Evolutionary conservation across 2,888 invertebrate genomes (phyloP).

Genomic region (Hofmannophila pseudospretella): DNA sequence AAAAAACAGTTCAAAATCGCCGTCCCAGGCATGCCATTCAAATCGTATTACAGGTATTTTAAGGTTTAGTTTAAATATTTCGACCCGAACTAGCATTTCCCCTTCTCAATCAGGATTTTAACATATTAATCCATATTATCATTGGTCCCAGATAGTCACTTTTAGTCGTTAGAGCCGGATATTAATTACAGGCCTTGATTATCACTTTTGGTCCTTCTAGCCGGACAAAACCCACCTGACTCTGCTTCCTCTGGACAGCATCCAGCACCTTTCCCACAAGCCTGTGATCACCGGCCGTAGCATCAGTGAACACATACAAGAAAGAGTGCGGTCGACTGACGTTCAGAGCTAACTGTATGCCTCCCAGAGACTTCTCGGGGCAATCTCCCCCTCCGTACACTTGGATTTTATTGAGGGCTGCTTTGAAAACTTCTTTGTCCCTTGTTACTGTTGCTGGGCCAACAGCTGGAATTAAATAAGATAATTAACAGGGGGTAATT

Average conservation of each 20-base stretch:
- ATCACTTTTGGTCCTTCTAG: too few relatives aligned
- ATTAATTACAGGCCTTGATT: too few relatives aligned
- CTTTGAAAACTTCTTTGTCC: constrained; percentile 78
- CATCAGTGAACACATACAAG: constrained; percentile 88
- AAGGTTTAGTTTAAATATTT: too few relatives aligned
- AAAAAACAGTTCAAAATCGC: too few relatives aligned
- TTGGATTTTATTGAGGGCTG: constrained; percentile 71
- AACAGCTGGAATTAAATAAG: constrained; percentile 58
- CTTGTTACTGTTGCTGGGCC: constrained; percentile 81
- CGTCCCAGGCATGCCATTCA: too few relatives aligned
- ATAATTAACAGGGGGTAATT: too few relatives aligned
- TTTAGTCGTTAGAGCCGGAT: too few relatives aligned
- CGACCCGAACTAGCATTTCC: too few relatives aligned
- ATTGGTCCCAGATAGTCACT: too few relatives aligned
- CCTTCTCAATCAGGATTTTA: too few relatives aligned
- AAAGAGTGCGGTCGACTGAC: constrained; percentile 81
- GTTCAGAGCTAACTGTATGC: constrained; percentile 81
- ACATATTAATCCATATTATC: too few relatives aligned
- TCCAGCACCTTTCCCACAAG: constrained; percentile 80
- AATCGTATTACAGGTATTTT: too few relatives aligned
- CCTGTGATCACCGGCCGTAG: constrained; percentile 82
- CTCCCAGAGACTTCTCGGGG: constrained; percentile 83
- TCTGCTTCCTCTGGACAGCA: constrained; percentile 84
- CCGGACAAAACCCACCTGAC: constrained; percentile 82
- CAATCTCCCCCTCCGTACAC: constrained; percentile 86